phyloP scores from a whole-genome alignment of 2,113 vertebrate genomes.

The Silurus glanis region DNA sequence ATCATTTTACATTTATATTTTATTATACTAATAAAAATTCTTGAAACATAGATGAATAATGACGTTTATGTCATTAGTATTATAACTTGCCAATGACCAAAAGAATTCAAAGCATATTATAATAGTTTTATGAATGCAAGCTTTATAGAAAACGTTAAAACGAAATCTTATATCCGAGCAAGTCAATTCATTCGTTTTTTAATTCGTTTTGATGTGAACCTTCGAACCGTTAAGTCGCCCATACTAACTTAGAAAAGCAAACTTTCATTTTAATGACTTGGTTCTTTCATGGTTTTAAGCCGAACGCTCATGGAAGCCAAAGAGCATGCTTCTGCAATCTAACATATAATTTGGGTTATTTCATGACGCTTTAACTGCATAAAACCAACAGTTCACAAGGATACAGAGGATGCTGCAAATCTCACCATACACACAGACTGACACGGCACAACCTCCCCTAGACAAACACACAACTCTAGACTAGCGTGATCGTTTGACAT shows the following conservation, averaged over 20 bases:
- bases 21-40: background rate
- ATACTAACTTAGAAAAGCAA: background rate
- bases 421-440: conserved; percentile 22
- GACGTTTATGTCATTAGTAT: background rate
- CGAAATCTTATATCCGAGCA: background rate
- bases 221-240: background rate
- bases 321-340: conserved; percentile 9
- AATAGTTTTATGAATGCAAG: background rate
- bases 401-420: conserved; percentile 35
- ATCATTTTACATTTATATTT: too few relatives aligned
- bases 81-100: background rate
- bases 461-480: conserved; percentile 39
- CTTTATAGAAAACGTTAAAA: background rate
- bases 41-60: background rate
- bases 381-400: conserved; percentile 32
- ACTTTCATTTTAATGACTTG: background rate
- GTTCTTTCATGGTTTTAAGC: background rate
- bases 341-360: conserved; percentile 7
- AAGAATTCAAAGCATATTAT: background rate
- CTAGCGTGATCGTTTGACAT: conserved; percentile 33
- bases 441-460: conserved; percentile 35
- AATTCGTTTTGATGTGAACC: background rate
- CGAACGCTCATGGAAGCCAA: background rate
- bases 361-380: conserved; percentile 9
- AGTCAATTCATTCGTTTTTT: background rate